Evolutionary conservation across 2,113 vertebrate genomes (phyloP).

Genomic region (Salvelinus sp.): DNA sequence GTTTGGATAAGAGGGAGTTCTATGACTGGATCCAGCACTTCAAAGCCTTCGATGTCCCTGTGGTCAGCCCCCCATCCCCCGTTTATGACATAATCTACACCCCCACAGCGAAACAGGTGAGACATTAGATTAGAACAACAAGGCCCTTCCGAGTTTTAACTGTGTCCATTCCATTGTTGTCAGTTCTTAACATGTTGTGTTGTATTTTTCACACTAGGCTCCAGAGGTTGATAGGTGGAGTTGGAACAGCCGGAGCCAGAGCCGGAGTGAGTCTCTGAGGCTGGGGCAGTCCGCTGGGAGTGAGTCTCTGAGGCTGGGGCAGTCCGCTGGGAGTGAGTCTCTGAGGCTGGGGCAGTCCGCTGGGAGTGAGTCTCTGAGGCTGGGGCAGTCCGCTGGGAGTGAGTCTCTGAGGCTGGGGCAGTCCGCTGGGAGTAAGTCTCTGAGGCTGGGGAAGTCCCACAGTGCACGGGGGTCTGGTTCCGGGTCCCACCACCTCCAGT

Average conservation of each 20-base stretch:
- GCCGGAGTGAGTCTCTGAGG: neutral
- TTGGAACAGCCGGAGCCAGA: conserved; percentile 53
- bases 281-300: too few species aligned
- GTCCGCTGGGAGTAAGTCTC: neutral
- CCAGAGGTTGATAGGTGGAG: conserved; percentile 70
- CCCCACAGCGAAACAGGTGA: conserved; percentile 70
- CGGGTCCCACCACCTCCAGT: conserved; percentile 59
- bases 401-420: too few species aligned
- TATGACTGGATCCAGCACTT: conserved; percentile 78
- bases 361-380: too few species aligned
- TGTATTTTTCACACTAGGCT: conserved; percentile 48
- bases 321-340: too few species aligned
- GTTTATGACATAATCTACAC: conserved; percentile 81
- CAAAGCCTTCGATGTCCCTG: conserved; percentile 71
- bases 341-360: too few species aligned
- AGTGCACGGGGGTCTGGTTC: conserved; percentile 48
- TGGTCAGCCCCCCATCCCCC: conserved; percentile 68
- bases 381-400: too few species aligned
- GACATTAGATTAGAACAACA: neutral
- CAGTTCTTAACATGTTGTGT: conserved; percentile 2
- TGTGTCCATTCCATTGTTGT: neutral
- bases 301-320: too few species aligned
- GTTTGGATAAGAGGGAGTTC: conserved; percentile 67
- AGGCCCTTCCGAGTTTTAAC: neutral
- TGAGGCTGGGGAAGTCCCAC: conserved; percentile 44